Percentiles rank a stretch among this genome's conserved stretches.
Conservation (phyloP, 2,113 vertebrate species). For the Limnothrissa miodon region DNA sequence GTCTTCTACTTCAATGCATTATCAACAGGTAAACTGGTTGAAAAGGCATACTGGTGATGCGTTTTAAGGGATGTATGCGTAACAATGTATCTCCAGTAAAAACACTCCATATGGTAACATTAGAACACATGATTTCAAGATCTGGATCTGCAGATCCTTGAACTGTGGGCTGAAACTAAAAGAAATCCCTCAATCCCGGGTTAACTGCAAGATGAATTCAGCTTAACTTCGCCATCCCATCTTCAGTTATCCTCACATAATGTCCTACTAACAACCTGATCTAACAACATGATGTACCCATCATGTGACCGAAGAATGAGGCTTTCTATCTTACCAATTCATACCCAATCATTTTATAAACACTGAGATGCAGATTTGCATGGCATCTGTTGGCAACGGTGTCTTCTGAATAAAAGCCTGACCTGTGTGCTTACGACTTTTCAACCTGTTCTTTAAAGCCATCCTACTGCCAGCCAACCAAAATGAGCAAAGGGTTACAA, state of each 20-base stretch:
- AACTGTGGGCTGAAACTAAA: not conserved
- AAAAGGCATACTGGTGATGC: constrained; percentile 14
- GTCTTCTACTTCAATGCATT: constrained; percentile 10
- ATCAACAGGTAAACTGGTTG: constrained; percentile 13
- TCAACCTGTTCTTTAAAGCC: not conserved
- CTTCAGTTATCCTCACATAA: not conserved
- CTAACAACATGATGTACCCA: not conserved
- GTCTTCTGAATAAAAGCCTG: not conserved
- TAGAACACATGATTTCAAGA: not conserved
- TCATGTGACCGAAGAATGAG: not conserved
- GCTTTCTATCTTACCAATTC: not conserved
- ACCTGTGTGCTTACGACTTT: not conserved
- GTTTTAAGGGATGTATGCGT: not conserved
- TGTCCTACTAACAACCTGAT: not conserved
- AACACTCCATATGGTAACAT: not conserved
- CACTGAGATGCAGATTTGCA: not conserved
- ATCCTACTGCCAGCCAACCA: not conserved
- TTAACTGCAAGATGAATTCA: not conserved
- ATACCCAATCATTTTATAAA: not conserved
- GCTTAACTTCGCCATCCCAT: not conserved
- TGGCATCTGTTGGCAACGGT: not conserved
- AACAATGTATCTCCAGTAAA: constrained; percentile 4
- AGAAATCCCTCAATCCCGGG: not conserved
- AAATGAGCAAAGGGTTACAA: constrained; percentile 5
- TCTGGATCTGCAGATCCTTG: not conserved